Conservation (phyloP, 2,888 invertebrate species). For the Nasonia oneida region DNA sequence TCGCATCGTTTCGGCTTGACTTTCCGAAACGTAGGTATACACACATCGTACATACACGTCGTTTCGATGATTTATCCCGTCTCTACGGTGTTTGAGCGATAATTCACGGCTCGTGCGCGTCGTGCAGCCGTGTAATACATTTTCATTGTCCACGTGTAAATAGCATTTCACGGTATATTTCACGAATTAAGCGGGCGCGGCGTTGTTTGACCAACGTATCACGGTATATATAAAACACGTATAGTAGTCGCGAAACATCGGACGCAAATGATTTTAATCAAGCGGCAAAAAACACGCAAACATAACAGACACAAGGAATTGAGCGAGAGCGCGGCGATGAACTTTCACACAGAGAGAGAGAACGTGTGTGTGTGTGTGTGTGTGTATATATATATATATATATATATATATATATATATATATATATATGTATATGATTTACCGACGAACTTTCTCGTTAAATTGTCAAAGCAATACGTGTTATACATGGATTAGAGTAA, state of each 20-base stretch:
- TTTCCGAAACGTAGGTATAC: background rate
- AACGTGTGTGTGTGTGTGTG: background rate
- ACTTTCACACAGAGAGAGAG: background rate
- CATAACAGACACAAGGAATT: slow-evolving; percentile 39
- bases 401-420: too few relatives aligned
- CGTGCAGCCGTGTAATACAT: background rate
- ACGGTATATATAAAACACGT: background rate
- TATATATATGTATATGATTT: background rate
- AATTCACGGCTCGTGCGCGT: background rate
- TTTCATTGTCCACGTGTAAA: slow-evolving; percentile 21
- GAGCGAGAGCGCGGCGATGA: background rate
- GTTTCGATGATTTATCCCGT: background rate
- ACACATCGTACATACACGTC: background rate
- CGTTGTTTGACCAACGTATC: background rate
- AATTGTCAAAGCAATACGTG: background rate
- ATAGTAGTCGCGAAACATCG: background rate
- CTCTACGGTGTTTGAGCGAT: background rate
- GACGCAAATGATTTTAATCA: background rate
- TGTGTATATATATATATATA: too few relatives aligned
- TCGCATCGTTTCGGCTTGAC: background rate
- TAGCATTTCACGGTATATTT: slow-evolving; percentile 10
- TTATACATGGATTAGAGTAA: background rate
- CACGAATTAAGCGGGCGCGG: background rate
- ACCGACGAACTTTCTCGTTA: background rate
- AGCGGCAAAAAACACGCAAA: background rate